Evolutionary conservation across 2,113 vertebrate genomes (phyloP).

Genomic region (Todiramphus saurophagus): DNA sequence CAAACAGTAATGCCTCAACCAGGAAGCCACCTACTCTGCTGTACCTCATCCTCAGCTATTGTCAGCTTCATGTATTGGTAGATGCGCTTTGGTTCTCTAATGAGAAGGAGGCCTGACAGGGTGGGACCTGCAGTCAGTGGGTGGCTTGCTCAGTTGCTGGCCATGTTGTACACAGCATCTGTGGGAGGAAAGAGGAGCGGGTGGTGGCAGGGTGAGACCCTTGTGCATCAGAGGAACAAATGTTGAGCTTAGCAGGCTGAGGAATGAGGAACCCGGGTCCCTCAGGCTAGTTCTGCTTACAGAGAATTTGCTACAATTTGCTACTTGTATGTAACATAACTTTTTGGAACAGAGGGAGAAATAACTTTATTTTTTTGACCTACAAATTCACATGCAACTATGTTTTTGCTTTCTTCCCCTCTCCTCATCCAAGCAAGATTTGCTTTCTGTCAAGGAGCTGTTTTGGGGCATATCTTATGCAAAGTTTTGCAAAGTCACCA

Average conservation of each 20-base stretch:
- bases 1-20: not conserved
- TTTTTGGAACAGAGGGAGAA: not conserved
- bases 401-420: not conserved
- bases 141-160: not conserved
- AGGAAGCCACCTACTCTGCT: not conserved
- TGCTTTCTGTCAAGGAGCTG: not conserved
- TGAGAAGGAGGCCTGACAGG: not conserved
- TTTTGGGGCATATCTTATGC: not conserved
- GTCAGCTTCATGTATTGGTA: not conserved
- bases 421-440: not conserved
- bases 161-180: not conserved
- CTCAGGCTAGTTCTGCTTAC: not conserved
- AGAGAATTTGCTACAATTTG: not conserved
- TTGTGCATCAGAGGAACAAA: not conserved
- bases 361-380: not conserved
- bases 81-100: no score
- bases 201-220: not conserved
- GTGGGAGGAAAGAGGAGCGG: not conserved
- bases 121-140: rapidly evolving
- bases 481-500: not conserved
- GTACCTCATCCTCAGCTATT: not conserved
- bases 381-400: not conserved
- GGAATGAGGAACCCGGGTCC: not conserved
- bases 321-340: not conserved
- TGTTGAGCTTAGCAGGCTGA: not conserved